Evolutionary conservation across 2,888 invertebrate genomes (phyloP), one percentile per base, ranked within the genome.

Genomic region (Linnaemya tessellans): DNA sequence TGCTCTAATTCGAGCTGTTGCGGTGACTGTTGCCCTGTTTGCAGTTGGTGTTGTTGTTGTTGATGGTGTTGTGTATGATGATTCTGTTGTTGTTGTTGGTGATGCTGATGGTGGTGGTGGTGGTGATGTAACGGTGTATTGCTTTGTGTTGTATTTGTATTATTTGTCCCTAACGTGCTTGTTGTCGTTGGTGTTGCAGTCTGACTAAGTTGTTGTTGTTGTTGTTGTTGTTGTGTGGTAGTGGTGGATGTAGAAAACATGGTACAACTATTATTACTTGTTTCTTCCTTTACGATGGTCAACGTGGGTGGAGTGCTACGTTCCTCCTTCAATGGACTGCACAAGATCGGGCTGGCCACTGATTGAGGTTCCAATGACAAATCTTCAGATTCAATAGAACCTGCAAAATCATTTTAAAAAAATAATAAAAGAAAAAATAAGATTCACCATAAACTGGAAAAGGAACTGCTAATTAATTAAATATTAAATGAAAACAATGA

Each of bases 361-460:
- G 90, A 92, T 91, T 92, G 93, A 86, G 92, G 95, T 90, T 95
- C 95, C 91, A 96, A 93, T 46, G 96, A 96, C 84, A 97, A 92
- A 91, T 97, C 96, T 92, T 96, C 96, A 89, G 96, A 95, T 90
- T 96, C 95, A 92, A 97, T 94, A 89, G 96, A 95, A 93, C 97
- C 97, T 97, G 94, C 49, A 94, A 93, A 92, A 93, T 20, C 84
- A 87, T 46, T 67, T 87, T 87, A 80, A 56, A 73, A 30, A 81
- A 49, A 18, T 65, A 62, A 41, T 0, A 58, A 56, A 22, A 5
- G 30, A 30, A 30, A 30, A 30, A 60, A 41, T 15, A 35, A 41
- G 18, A 67, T 22, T 20, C 7, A 79, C 18, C 43, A 68, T 49
- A 11, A 73, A 49, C 15, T 11, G 22, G 13, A 11, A 18, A 30